phyloP scores from a whole-genome alignment of 2,888 invertebrate species.

The Anorthoa munda region DNA sequence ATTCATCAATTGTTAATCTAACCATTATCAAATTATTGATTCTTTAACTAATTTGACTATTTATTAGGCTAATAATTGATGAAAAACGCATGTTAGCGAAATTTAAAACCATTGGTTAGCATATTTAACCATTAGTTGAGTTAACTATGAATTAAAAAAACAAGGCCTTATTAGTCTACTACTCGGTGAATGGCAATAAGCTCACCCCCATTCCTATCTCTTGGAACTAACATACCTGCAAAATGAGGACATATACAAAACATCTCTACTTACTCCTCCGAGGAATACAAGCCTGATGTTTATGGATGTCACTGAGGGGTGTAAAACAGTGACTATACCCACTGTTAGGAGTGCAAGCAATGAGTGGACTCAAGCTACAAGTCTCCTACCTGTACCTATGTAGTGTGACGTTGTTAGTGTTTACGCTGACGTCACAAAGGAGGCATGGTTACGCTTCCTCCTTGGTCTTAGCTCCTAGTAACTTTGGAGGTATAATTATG shows the following conservation, averaged over 20 bases:
- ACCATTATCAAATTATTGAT: too few species aligned
- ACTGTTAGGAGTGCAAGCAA: not conserved
- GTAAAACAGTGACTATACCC: not conserved
- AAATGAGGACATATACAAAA: not conserved
- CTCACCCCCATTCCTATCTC: not conserved
- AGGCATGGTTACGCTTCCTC: not conserved
- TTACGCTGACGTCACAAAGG: not conserved
- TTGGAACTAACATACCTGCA: not conserved
- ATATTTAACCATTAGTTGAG: too few species aligned
- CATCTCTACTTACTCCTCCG: too few species aligned
- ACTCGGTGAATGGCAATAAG: not conserved
- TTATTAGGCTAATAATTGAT: too few species aligned
- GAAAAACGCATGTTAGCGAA: too few species aligned
- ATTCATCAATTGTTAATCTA: too few species aligned
- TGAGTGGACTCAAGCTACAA: not conserved
- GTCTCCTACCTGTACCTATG: too few species aligned
- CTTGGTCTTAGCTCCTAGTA: not conserved
- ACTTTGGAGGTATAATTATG: not conserved
- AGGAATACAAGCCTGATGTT: not conserved
- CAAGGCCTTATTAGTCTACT: too few species aligned
- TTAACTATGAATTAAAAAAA: too few species aligned
- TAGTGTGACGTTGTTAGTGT: slow-evolving; percentile 5
- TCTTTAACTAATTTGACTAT: too few species aligned
- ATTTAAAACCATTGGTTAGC: too few species aligned
- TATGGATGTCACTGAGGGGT: not conserved